Evolutionary conservation across 2,888 invertebrate species (phyloP).

Genomic region (Pterostichus niger): DNA sequence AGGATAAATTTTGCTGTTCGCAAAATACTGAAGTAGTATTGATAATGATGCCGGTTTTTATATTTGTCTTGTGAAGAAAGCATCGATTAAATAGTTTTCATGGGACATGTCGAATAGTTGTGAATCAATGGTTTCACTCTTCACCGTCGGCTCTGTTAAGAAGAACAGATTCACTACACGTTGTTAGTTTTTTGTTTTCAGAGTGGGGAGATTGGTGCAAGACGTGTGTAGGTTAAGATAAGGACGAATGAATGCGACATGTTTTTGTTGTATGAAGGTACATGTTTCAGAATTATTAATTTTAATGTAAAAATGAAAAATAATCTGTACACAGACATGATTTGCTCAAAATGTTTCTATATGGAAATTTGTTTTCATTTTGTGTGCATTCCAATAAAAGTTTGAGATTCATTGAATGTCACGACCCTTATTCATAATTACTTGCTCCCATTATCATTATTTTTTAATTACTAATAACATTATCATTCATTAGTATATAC

Average conservation of each 20-base stretch:
- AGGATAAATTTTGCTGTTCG: too few species aligned
- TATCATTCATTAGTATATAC: too few species aligned
- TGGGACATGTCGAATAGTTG: too few species aligned
- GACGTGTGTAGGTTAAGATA: constrained; percentile 41
- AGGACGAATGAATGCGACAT: constrained; percentile 41
- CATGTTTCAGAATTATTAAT: constrained; percentile 60
- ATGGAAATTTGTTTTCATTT: constrained; percentile 65
- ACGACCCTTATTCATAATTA: constrained; percentile 5
- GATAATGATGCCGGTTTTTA: too few species aligned
- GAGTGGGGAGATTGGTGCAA: constrained; percentile 46
- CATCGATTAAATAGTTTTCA: too few species aligned
- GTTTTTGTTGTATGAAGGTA: constrained; percentile 61
- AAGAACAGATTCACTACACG: constrained; percentile 17
- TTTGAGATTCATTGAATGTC: constrained; percentile 63
- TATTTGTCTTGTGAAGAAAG: too few species aligned
- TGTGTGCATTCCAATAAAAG: constrained; percentile 67
- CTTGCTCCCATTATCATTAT: constrained; percentile 1
- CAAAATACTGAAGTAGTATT: too few species aligned
- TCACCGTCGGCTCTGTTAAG: background rate
- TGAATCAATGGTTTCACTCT: too few species aligned
- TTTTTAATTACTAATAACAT: background rate
- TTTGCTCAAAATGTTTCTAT: constrained; percentile 67
- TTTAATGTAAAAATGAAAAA: constrained; percentile 61
- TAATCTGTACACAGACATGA: constrained; percentile 65
- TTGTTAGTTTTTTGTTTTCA: constrained; percentile 1